A percentile compares a stretch with the other conserved stretches of the same genome.
phyloP scores from a whole-genome alignment of 2,888 invertebrate species.

The Melanostoma mellinum region DNA sequence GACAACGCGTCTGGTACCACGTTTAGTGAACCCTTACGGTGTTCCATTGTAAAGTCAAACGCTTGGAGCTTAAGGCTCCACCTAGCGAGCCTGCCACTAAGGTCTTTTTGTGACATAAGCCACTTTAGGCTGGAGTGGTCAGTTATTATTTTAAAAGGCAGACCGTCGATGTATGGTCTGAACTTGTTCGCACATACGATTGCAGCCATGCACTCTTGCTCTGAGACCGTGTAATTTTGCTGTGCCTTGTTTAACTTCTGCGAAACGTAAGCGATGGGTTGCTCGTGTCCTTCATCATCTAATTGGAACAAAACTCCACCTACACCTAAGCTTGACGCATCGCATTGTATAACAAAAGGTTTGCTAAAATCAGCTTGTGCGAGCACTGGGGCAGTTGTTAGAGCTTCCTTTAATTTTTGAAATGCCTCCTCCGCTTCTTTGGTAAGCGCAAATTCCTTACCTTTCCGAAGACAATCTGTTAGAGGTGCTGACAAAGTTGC shows the following conservation, averaged over 20 bases:
- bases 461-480: constrained; percentile 2
- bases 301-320: constrained; percentile 57
- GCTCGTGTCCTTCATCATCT: constrained; percentile 33
- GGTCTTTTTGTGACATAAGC: constrained; percentile 44
- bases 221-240: constrained; percentile 42
- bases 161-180: constrained; percentile 67
- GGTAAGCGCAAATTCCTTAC: background rate
- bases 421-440: background rate
- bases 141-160: constrained; percentile 22
- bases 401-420: background rate
- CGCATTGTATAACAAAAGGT: constrained; percentile 30
- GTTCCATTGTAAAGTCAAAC: constrained; percentile 2
- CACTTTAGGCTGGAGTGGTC: constrained; percentile 31
- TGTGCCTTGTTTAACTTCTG: constrained; percentile 56
- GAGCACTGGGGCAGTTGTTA: background rate
- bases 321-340: constrained; percentile 46
- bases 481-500: constrained; percentile 8
- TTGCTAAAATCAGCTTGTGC: constrained; percentile 8
- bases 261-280: constrained; percentile 51
- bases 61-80: background rate
- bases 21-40: constrained; percentile 14
- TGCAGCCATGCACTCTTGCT: constrained; percentile 60
- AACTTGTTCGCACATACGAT: constrained; percentile 56
- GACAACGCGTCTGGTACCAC: constrained; percentile 26
- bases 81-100: constrained; percentile 2